Percentiles rank a stretch among this genome's conserved stretches.
Conservation (phyloP, 2,888 invertebrate species). For the Cerceris ruficornis region DNA sequence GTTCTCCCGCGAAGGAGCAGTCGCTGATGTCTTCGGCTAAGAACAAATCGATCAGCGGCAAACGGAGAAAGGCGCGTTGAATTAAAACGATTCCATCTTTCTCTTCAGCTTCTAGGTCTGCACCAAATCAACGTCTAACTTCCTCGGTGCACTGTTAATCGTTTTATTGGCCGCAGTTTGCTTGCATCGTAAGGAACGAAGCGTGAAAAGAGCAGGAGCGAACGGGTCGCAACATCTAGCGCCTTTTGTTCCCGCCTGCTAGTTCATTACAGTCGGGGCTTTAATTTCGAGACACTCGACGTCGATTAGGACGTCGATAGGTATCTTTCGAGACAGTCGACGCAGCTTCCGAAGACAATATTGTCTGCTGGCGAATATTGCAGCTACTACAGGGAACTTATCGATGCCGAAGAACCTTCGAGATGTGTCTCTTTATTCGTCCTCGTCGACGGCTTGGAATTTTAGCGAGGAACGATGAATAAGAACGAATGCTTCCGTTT, state of each 20-base stretch:
- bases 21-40: too few relatives aligned
- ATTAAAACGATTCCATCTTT: neutral
- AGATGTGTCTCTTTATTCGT: neutral
- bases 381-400: constrained; percentile 10
- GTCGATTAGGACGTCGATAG: neutral
- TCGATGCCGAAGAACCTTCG: constrained; percentile 13
- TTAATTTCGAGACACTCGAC: constrained; percentile 23
- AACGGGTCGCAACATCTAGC: neutral
- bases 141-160: neutral
- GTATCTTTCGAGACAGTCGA: neutral
- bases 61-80: neutral
- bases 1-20: too few relatives aligned
- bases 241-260: constrained; percentile 34
- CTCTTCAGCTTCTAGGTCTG: neutral
- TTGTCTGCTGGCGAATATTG: constrained; percentile 27
- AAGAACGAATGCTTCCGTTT: neutral
- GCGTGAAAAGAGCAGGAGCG: constrained; percentile 8
- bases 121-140: constrained; percentile 11
- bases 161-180: constrained; percentile 21
- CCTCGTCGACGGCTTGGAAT: constrained; percentile 23
- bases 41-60: too few relatives aligned
- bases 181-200: constrained; percentile 7
- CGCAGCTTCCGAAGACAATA: constrained; percentile 30
- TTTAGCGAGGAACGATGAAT: constrained; percentile 24
- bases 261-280: constrained; percentile 26